Percentiles rank a stretch among this genome's conserved stretches.
These are phyloP conservation scores for Cenopis cana DNA, from an alignment of 2,888 invertebrate species.

Conservation along the genomic window DNA sequence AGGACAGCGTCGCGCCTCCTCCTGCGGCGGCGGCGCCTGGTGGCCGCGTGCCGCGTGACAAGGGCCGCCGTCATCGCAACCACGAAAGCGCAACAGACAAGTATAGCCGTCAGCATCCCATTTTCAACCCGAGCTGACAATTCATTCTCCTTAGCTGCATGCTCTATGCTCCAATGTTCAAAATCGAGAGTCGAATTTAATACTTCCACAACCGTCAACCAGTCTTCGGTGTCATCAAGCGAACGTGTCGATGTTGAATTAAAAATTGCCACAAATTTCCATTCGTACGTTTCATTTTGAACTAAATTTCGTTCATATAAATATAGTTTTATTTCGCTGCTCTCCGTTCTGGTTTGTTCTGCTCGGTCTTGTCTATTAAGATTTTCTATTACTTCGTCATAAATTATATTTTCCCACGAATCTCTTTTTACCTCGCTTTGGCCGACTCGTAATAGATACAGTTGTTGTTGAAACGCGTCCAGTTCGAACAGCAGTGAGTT, in stretches of 20 bases:
- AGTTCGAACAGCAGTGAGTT: constrained; percentile 43
- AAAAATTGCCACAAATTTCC: constrained; percentile 56
- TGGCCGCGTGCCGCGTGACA: constrained; percentile 45
- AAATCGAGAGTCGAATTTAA: constrained; percentile 51
- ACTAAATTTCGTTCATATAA: constrained; percentile 36
- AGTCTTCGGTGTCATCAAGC: constrained; percentile 52
- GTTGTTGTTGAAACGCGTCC: constrained; percentile 47
- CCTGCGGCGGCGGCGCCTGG: constrained; percentile 55
- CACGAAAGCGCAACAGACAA: constrained; percentile 46
- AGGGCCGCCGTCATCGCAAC: constrained; percentile 43
- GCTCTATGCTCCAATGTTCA: constrained; percentile 45
- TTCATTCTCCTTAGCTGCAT: constrained; percentile 36
- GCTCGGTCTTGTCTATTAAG: constrained; percentile 31
- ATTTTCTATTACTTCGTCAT: constrained; percentile 39
- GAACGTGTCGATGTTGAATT: constrained; percentile 51
- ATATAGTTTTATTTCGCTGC: constrained; percentile 20
- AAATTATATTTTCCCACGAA: constrained; percentile 32
- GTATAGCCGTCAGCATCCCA: constrained; percentile 45
- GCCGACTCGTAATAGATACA: constrained; percentile 29
- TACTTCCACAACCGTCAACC: constrained; percentile 52
- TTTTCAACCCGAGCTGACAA: constrained; percentile 46
- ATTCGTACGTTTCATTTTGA: constrained; percentile 40
- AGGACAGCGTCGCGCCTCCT: constrained; percentile 58
- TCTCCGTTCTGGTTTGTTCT: constrained; percentile 35
- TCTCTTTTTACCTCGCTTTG: constrained; percentile 5